phyloP scores from a whole-genome alignment of 2,113 vertebrate genomes.

The Kryptolebias marmoratus region DNA sequence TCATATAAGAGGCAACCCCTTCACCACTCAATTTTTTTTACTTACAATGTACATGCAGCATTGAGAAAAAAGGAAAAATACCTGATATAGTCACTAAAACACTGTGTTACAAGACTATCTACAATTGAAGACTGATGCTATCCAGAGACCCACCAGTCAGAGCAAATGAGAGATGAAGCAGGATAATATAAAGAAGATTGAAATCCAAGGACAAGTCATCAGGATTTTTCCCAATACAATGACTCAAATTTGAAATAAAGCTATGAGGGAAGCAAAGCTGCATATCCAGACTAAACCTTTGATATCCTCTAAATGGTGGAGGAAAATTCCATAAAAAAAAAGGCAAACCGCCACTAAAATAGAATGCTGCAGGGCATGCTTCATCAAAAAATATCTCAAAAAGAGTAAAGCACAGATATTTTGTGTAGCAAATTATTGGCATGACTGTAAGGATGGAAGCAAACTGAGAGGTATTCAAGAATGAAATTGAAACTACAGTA shows the following conservation, averaged over 20 bases:
- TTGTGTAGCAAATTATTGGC: background rate
- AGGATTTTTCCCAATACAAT: conserved; percentile 29
- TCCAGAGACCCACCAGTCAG: background rate
- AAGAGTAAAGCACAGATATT: background rate
- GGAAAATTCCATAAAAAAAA: conserved; percentile 1
- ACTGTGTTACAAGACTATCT: conserved; percentile 20
- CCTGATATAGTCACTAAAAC: conserved; percentile 5
- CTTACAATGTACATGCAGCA: conserved; percentile 10
- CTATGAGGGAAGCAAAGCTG: conserved; percentile 21
- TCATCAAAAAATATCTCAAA: conserved; percentile 2
- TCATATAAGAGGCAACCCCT: conserved; percentile 27
- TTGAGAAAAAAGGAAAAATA: background rate
- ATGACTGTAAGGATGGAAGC: background rate
- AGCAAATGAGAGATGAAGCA: conserved; percentile 28
- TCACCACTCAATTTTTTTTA: conserved; percentile 13
- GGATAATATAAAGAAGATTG: conserved; percentile 57
- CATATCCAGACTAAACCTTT: conserved; percentile 6
- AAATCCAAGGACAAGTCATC: conserved; percentile 56
- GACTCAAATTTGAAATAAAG: conserved; percentile 49
- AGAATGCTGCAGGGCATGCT: background rate
- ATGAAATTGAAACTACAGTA: background rate
- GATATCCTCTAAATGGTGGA: conserved; percentile 19
- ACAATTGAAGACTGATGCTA: conserved; percentile 42
- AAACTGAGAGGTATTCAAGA: background rate
- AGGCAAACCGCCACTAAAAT: background rate